Evolutionary conservation across 2,888 invertebrate genomes (phyloP).

Genomic region (Zaprionus bogoriensis): DNA sequence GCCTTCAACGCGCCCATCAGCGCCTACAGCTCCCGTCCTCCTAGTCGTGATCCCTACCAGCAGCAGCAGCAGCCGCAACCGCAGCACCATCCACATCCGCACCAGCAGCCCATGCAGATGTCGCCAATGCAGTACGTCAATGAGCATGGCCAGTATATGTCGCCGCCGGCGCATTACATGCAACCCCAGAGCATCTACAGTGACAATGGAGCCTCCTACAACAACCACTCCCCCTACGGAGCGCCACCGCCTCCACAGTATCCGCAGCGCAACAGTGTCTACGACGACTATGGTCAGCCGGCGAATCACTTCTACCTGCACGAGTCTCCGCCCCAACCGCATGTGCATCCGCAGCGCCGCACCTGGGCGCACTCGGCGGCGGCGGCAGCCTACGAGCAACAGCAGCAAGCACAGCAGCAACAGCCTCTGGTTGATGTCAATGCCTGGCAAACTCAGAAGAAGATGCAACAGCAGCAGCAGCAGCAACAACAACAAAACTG

Average conservation of each 20-base stretch:
- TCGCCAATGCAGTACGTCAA: slow-evolving; percentile 82
- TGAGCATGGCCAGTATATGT: slow-evolving; percentile 82
- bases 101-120: slow-evolving; percentile 52
- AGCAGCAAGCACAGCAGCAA: slow-evolving; percentile 76
- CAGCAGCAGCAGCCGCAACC: slow-evolving; percentile 68
- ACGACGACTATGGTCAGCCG: slow-evolving; percentile 84
- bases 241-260: slow-evolving; percentile 82
- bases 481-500: slow-evolving; percentile 73
- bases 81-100: slow-evolving; percentile 67
- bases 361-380: slow-evolving; percentile 87
- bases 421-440: slow-evolving; percentile 80
- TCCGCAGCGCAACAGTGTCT: slow-evolving; percentile 84
- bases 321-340: slow-evolving; percentile 84
- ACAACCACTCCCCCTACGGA: slow-evolving; percentile 69
- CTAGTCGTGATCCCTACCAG: slow-evolving; percentile 82
- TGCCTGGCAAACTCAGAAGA: slow-evolving; percentile 81
- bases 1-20: slow-evolving; percentile 78
- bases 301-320: slow-evolving; percentile 89
- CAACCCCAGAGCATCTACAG: slow-evolving; percentile 77
- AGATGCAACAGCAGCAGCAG: slow-evolving; percentile 73
- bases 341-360: slow-evolving; percentile 84
- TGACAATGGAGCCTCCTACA: slow-evolving; percentile 83
- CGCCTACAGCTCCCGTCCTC: slow-evolving; percentile 81
- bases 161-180: slow-evolving; percentile 76
- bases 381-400: slow-evolving; percentile 75